Percentiles rank a stretch among this genome's conserved stretches.
Conservation (phyloP, 2,888 invertebrate genomes). For the Ophion ellenae region DNA sequence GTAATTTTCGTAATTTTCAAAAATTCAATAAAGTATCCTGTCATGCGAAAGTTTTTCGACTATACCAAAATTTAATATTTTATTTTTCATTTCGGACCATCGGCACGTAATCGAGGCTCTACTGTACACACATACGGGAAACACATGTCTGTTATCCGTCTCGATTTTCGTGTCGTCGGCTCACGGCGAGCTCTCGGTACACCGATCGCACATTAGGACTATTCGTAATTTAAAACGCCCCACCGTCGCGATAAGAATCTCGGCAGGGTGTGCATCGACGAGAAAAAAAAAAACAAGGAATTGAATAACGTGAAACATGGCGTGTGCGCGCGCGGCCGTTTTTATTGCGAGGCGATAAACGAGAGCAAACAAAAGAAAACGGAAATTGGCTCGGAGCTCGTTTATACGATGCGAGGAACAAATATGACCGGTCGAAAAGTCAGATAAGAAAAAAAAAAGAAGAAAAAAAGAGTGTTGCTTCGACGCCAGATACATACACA, state of each 20-base stretch:
- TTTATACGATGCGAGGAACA: conserved; percentile 38
- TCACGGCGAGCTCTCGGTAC: conserved; percentile 19
- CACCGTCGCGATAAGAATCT: conserved; percentile 58
- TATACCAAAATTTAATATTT: neutral
- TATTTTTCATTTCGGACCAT: neutral
- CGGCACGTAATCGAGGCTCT: neutral
- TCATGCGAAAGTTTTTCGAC: too few relatives aligned
- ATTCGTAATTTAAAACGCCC: conserved; percentile 64
- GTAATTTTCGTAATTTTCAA: too few relatives aligned
- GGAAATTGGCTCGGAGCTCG: conserved; percentile 29
- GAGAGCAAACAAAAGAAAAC: conserved; percentile 38
- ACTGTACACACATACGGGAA: neutral
- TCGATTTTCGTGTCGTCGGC: conserved; percentile 46
- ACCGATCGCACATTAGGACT: conserved; percentile 57
- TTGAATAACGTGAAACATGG: conserved; percentile 2
- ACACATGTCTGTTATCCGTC: neutral
- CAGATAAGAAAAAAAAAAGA: conserved; percentile 43
- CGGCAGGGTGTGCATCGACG: conserved; percentile 25
- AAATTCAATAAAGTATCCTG: too few relatives aligned
- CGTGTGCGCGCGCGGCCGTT: conserved; percentile 2
- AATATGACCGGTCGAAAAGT: neutral
- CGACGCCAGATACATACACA: neutral
- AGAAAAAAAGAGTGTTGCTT: conserved; percentile 11
- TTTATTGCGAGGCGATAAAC: conserved; percentile 23
- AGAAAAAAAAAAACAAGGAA: conserved; percentile 18